Base-by-base conservation (phyloP, 2,113 vertebrate genomes). In the Pelobates fuscus region DNA sequence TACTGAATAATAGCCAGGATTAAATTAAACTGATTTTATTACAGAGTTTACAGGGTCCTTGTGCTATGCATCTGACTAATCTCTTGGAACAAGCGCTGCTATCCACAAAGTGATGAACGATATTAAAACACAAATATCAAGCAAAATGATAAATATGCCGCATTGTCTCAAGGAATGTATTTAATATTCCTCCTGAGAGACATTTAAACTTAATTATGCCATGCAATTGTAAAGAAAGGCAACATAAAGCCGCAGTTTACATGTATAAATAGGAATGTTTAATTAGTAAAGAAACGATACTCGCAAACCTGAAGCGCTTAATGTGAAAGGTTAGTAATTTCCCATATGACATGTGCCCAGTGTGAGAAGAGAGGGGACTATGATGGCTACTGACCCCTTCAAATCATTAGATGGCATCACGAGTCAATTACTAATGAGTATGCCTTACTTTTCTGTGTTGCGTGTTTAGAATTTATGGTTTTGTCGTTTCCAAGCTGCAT, bases 21-120 rank as follows among this genome's bases (percentile, higher is more conserved):
- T 89, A 91, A 87, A 82, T 77, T 43, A 2, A 27, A 30, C 73
- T 78, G 77, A 89, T 91, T 88, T 91, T 86, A 82, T 83, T 85
- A 81, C 2, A 44, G 79, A 84, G 90, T 92, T 88, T 90, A 84
- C 85, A 79, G 83, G 89, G 84, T 84, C 81, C 79, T 87, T 86
- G 86, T 87, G 84, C 89, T 90, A 88, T 86, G 89, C 46, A 52
- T 81, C 87, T 88, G 83, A 81, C 84, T 87, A 80, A 82, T 67
- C 78, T 90, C 84, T 85, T 69, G 60, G 84, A 75, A 87, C 81
- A 76, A 88, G 91, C 90, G 83, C 89, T 90, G 87, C 79, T 88
- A 89, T 89, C 81, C 78, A 77, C 81, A 85, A 75, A 66, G 23
- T 86, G 84, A 78, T 78, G 73, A 85, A 86, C 86, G 78, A 84